Conservation (phyloP, 2,113 vertebrate species). For the Candoia aspera region DNA sequence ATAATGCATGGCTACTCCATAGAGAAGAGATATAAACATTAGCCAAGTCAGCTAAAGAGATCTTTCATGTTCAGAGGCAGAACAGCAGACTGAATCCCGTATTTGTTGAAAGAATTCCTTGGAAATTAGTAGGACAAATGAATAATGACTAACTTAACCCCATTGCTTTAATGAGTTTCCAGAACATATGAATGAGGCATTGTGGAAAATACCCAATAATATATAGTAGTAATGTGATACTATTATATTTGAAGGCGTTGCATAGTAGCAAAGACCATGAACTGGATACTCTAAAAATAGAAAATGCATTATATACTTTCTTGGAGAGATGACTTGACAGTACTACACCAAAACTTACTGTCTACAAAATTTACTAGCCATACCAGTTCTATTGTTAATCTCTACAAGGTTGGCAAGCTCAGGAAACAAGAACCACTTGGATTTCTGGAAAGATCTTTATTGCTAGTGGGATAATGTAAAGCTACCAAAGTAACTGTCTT, state of each 20-base stretch:
- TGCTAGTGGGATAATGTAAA: not conserved
- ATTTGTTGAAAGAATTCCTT: not conserved
- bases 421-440: not conserved
- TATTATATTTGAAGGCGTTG: not conserved
- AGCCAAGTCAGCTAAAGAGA: not conserved
- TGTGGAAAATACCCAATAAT: not conserved
- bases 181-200: not conserved
- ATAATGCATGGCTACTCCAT: not conserved
- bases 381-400: not conserved
- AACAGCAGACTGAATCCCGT: not conserved
- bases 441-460: not conserved
- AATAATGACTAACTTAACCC: not conserved
- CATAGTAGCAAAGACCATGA: not conserved
- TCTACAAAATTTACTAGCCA: not conserved
- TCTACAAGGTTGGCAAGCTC: not conserved
- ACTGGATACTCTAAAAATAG: not conserved
- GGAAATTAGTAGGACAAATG: not conserved
- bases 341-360: not conserved
- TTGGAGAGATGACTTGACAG: constrained; percentile 19
- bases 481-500: not conserved
- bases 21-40: not conserved
- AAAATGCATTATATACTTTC: not conserved
- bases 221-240: not conserved
- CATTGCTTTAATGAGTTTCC: not conserved
- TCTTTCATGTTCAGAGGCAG: not conserved